These are phyloP conservation scores for Augochlorella aurata DNA, from an alignment of 2,888 invertebrate species.

Conservation along the genomic window DNA sequence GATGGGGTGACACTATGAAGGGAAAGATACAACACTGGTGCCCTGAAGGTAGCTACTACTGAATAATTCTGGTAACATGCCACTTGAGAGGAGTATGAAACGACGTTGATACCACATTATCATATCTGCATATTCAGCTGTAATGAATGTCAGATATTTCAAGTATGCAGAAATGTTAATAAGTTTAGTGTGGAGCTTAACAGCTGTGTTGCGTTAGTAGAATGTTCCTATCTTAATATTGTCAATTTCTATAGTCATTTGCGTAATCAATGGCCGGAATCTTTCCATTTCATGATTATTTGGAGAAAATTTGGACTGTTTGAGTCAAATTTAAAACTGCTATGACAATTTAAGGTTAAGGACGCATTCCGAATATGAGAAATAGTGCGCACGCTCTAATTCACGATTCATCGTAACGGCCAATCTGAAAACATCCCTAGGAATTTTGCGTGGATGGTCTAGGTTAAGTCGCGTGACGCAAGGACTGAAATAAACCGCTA, in stretches of 20 bases:
- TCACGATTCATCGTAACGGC: constrained; percentile 2
- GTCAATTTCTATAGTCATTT: not conserved
- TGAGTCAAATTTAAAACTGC: not conserved
- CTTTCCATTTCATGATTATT: not conserved
- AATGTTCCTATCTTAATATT: not conserved
- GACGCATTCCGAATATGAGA: not conserved
- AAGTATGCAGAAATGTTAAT: not conserved
- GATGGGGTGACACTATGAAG: constrained; percentile 76
- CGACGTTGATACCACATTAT: not conserved
- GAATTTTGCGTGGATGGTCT: constrained; percentile 11
- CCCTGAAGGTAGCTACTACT: constrained; percentile 76
- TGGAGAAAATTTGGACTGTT: not conserved
- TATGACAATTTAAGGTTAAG: constrained; percentile 16
- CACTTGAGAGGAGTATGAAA: constrained; percentile 6
- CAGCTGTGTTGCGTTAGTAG: not conserved
- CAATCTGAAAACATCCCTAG: constrained; percentile 34
- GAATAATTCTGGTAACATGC: constrained; percentile 30
- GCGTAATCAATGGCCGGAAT: not conserved
- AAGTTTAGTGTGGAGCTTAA: not conserved
- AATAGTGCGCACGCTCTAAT: constrained; percentile 12
- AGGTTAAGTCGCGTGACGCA: constrained; percentile 46
- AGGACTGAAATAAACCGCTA: constrained; percentile 28
- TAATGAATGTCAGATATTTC: not conserved
- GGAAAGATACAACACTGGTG: constrained; percentile 80
- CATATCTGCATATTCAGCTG: not conserved